Conservation (phyloP, 1,140 invertebrate species). For the Mylabris phalerata region DNA sequence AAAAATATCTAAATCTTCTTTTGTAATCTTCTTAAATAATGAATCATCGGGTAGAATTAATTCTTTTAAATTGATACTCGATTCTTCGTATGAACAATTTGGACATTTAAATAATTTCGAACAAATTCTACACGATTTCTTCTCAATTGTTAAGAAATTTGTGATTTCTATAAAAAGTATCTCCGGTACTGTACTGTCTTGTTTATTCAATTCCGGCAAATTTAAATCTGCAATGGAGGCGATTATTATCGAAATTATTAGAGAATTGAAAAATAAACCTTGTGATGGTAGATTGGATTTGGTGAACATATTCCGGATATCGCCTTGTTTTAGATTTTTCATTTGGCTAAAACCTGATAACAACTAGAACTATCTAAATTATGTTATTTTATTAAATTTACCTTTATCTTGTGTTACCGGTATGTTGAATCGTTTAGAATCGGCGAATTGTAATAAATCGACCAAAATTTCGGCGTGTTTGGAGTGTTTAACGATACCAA, state of each 20-base stretch:
- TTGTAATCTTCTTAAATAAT: conserved; percentile 21
- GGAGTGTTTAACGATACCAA: conserved; percentile 42
- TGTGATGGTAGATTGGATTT: conserved; percentile 8
- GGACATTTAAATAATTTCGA: conserved; percentile 16
- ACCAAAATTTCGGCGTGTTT: conserved; percentile 40
- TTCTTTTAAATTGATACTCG: conserved; percentile 1
- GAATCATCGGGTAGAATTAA: conserved; percentile 14
- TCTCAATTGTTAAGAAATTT: conserved; percentile 14
- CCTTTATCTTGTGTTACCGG: conserved; percentile 38
- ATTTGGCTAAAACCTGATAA: not conserved
- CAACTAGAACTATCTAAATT: not conserved
- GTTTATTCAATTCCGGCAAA: not conserved
- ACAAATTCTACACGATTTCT: conserved; percentile 17
- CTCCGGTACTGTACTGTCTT: not conserved
- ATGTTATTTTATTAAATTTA: conserved; percentile 15
- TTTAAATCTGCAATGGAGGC: not conserved
- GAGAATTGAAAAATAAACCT: not conserved
- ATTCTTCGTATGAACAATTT: not conserved
- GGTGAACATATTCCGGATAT: conserved; percentile 35
- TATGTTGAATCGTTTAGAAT: conserved; percentile 46
- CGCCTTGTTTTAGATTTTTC: conserved; percentile 30
- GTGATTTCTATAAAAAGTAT: conserved; percentile 21
- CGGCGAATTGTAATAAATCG: conserved; percentile 42
- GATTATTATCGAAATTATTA: not conserved
- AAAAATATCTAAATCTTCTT: conserved; percentile 13